Evolutionary conservation across 2,888 invertebrate species (phyloP).

Genomic region (Eupeodes luniger): DNA sequence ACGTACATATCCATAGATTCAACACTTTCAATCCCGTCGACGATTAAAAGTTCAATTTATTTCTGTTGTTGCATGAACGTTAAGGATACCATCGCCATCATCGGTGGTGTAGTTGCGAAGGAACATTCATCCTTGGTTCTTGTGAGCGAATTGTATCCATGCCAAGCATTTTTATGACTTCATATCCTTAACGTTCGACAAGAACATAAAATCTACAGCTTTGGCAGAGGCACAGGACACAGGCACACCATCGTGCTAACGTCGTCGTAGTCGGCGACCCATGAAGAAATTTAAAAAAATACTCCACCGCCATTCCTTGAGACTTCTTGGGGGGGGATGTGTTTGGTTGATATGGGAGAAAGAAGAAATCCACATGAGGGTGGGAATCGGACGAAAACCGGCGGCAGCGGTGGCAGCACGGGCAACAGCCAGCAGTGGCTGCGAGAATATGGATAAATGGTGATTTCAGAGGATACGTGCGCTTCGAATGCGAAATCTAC

Average conservation of each 20-base stretch:
- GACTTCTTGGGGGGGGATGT: no score
- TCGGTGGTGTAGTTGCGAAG: neutral
- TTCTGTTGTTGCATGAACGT: constrained; percentile 67
- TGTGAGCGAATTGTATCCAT: constrained; percentile 70
- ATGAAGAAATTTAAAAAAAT: constrained; percentile 64
- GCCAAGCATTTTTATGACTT: constrained; percentile 75
- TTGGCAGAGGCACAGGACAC: constrained; percentile 26
- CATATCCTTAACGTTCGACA: constrained; percentile 76
- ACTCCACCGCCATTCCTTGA: neutral
- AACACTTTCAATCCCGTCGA: constrained; percentile 61
- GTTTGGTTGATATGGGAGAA: neutral
- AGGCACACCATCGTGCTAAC: constrained; percentile 53
- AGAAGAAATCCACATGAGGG: constrained; percentile 10
- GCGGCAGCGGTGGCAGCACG: constrained; percentile 34
- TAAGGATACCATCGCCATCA: constrained; percentile 40
- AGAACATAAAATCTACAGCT: constrained; percentile 73
- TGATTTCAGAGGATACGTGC: constrained; percentile 76
- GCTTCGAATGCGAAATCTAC: constrained; percentile 75
- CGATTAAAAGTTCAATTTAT: constrained; percentile 76
- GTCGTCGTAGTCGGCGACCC: constrained; percentile 51
- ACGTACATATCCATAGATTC: constrained; percentile 10
- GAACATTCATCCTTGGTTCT: constrained; percentile 56
- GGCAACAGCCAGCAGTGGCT: constrained; percentile 38
- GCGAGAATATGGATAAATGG: constrained; percentile 73
- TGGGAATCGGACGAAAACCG: constrained; percentile 66